phyloP scores from a whole-genome alignment of 2,888 invertebrate species.

The Octonoba sinensis region DNA sequence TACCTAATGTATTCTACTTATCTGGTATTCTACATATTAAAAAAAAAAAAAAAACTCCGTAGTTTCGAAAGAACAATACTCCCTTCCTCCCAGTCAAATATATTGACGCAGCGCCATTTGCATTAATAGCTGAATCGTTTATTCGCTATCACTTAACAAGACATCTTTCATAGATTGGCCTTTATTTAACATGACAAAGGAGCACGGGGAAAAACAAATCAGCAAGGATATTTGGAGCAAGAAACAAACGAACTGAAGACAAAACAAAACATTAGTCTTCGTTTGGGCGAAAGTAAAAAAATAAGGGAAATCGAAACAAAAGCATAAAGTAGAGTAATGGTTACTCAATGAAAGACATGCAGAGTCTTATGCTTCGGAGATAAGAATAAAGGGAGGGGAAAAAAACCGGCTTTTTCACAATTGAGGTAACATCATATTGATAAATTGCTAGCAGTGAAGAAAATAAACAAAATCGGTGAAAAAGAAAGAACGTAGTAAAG shows the following conservation, averaged over 20 bases:
- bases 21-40: too few relatives aligned
- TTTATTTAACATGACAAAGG: slow-evolving; percentile 1
- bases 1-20: too few relatives aligned
- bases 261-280: background rate
- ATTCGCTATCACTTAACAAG: background rate
- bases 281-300: background rate
- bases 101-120: background rate
- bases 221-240: background rate
- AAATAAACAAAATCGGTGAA: slow-evolving; percentile 18
- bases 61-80: too few relatives aligned
- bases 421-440: slow-evolving; percentile 46
- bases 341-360: slow-evolving; percentile 31
- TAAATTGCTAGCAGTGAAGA: slow-evolving; percentile 34
- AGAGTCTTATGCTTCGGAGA: slow-evolving; percentile 13
- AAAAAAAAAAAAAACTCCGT: too few relatives aligned
- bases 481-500: slow-evolving; percentile 28
- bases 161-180: background rate
- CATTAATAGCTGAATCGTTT: background rate
- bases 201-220: background rate
- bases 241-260: background rate
- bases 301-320: slow-evolving; percentile 3
- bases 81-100: too few relatives aligned
- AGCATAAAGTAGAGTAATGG: slow-evolving; percentile 26
- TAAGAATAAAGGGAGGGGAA: slow-evolving; percentile 14
- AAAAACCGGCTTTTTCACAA: slow-evolving; percentile 22